Evolutionary conservation across 2,113 vertebrate genomes (phyloP).

Genomic region (Cyanoliseus patagonus): DNA sequence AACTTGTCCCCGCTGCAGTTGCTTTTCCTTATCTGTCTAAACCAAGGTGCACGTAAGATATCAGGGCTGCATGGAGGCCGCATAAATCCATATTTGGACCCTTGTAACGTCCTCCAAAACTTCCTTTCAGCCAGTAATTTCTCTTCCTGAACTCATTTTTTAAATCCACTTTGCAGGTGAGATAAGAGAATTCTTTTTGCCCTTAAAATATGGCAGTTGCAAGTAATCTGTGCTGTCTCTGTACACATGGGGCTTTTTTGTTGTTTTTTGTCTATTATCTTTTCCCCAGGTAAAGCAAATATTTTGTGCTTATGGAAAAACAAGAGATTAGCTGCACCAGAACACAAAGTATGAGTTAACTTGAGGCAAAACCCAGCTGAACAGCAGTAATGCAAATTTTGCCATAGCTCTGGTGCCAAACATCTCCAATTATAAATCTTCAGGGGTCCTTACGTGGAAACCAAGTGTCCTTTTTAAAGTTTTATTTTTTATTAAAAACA

Average conservation of each 20-base stretch:
- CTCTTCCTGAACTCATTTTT: constrained; percentile 17
- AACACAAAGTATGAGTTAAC: neutral
- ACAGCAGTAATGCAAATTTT: neutral
- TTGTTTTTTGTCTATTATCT: neutral
- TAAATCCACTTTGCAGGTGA: constrained; percentile 25
- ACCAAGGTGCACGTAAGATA: neutral
- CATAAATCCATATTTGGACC: neutral
- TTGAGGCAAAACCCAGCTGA: neutral
- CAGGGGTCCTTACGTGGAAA: neutral
- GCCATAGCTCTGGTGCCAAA: neutral
- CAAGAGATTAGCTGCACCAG: neutral
- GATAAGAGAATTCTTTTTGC: constrained; percentile 31
- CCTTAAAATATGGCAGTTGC: constrained; percentile 15
- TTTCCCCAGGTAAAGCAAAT: neutral
- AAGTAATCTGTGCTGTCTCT: neutral
- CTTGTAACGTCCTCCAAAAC: neutral
- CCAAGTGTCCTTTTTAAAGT: neutral
- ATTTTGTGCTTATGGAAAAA: neutral
- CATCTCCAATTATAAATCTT: neutral
- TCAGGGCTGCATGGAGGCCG: neutral
- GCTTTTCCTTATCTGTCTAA: neutral
- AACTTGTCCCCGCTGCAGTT: neutral
- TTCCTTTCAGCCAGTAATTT: constrained; percentile 23
- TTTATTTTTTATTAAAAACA: neutral
- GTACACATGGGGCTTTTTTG: neutral